Conservation (phyloP, 2,888 invertebrate genomes). For the Dynastes grantii region DNA sequence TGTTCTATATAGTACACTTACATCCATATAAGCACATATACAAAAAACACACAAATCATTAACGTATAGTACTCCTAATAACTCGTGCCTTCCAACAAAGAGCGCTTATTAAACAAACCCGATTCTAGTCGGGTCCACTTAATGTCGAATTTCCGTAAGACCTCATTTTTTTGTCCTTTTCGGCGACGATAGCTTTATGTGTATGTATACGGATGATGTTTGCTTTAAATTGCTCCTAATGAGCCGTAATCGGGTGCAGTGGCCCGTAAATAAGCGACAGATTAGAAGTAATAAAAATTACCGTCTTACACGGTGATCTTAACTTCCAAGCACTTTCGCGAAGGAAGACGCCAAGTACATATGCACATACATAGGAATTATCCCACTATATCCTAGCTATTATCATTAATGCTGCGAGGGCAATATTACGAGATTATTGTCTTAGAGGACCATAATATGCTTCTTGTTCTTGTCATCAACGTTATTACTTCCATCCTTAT, state of each 20-base stretch:
- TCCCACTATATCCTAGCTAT: too few relatives aligned
- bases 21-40: background rate
- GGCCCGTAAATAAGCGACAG: conserved; percentile 28
- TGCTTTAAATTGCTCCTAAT: conserved; percentile 17
- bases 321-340: too few relatives aligned
- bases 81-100: background rate
- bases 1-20: background rate
- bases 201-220: background rate
- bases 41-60: background rate
- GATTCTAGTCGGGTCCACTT: background rate
- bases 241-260: conserved; percentile 19
- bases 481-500: too few relatives aligned
- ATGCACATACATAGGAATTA: too few relatives aligned
- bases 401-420: too few relatives aligned
- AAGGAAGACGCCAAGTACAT: too few relatives aligned
- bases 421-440: too few relatives aligned
- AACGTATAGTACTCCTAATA: background rate
- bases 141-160: conserved; percentile 15
- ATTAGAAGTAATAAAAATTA: conserved; percentile 2
- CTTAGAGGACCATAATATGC: too few relatives aligned
- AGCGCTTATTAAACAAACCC: background rate
- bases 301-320: background rate
- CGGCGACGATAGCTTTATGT: too few relatives aligned
- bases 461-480: too few relatives aligned
- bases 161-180: too few relatives aligned